These are phyloP conservation scores for Periparus ater DNA, from an alignment of 2,797 vertebrate genomes.

Conservation along the genomic window DNA sequence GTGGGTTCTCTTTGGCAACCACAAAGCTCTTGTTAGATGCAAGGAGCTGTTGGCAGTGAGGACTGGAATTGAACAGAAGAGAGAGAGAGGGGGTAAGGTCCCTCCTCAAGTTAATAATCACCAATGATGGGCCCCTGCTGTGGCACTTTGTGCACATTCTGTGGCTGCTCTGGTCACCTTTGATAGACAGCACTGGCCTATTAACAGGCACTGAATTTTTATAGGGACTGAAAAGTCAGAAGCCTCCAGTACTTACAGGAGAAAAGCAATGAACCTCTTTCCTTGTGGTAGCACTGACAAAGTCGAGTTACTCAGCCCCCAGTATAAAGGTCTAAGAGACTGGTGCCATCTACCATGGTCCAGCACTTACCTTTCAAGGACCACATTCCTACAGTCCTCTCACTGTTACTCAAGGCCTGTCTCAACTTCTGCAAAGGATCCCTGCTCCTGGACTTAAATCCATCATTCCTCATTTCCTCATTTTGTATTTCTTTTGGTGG, in stretches of 20 bases:
- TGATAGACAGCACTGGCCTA: background rate
- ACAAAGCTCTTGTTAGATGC: background rate
- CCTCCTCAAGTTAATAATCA: background rate
- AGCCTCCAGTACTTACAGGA: background rate
- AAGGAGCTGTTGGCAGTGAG: background rate
- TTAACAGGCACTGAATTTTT: background rate
- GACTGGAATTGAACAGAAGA: background rate
- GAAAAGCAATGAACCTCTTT: background rate
- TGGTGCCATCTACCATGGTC: background rate
- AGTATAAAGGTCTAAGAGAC: background rate
- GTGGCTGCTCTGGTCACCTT: background rate
- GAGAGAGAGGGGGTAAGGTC: background rate
- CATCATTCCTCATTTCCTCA: background rate
- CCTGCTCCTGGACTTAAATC: background rate
- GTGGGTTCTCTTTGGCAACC: slow-evolving; percentile 13
- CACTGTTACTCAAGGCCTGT: background rate
- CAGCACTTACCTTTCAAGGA: background rate
- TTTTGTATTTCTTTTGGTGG: background rate
- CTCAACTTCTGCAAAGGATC: background rate
- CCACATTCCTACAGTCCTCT: background rate
- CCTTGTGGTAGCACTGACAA: background rate
- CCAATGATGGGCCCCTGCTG: background rate
- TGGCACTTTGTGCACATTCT: background rate
- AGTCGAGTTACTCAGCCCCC: background rate
- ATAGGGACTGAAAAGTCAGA: background rate